Evolutionary conservation across 2,888 invertebrate genomes (phyloP).

Genomic region (Calephelis perditalis): DNA sequence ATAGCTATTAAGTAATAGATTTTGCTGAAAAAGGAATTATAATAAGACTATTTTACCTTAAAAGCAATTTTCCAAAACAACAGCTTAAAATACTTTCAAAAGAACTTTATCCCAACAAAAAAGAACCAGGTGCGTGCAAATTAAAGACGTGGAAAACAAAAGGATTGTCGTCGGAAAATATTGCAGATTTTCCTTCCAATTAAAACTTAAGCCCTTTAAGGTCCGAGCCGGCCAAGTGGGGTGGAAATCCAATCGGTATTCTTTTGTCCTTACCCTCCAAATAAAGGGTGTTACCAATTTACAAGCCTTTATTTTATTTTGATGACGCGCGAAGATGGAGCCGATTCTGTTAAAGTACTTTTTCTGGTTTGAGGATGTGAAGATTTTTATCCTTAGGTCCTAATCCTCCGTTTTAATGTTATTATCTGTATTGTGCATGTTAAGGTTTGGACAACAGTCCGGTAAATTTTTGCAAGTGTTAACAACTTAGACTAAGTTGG

Average conservation of each 20-base stretch:
- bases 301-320: slow-evolving; percentile 6
- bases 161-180: slow-evolving; percentile 27
- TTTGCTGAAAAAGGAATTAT: no score
- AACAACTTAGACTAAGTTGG: no score
- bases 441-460: no score
- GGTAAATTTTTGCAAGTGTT: no score
- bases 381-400: not conserved
- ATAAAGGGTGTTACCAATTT: slow-evolving; percentile 15
- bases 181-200: slow-evolving; percentile 29
- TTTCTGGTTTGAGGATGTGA: not conserved
- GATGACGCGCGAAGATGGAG: not conserved
- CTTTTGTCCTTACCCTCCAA: slow-evolving; percentile 25
- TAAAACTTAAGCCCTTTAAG: slow-evolving; percentile 29
- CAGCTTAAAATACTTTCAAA: not conserved
- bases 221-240: slow-evolving; percentile 27
- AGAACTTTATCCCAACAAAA: slow-evolving; percentile 8
- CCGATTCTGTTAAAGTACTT: not conserved
- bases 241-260: slow-evolving; percentile 27
- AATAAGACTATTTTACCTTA: not conserved
- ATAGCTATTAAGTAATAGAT: no score
- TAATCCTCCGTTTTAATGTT: not conserved
- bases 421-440: no score
- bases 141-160: slow-evolving; percentile 27
- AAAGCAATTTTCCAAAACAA: not conserved
- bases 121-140: slow-evolving; percentile 23